A percentile compares a stretch with the other conserved stretches of the same genome.
Evolutionary conservation across 1,140 invertebrate species (phyloP).

Genomic region (Carposina sasakii): DNA sequence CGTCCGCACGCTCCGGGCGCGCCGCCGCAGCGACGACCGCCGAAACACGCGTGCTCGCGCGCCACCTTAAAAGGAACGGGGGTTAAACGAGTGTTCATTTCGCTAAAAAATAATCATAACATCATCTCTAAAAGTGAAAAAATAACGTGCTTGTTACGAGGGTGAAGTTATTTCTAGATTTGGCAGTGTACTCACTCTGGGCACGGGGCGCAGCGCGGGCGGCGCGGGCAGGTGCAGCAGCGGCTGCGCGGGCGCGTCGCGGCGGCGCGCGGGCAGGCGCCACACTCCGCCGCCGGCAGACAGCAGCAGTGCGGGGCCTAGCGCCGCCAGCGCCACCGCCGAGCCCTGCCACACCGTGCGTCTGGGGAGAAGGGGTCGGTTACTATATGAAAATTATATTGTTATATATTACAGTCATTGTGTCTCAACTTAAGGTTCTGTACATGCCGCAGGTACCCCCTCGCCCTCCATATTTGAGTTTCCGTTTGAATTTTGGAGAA

Average conservation of each 20-base stretch:
- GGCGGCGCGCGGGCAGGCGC: constrained; percentile 68
- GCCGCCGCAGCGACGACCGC: constrained; percentile 82
- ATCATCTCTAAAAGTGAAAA: not conserved
- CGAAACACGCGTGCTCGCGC: constrained; percentile 47
- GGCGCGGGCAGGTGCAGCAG: constrained; percentile 72
- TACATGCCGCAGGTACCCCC: too few relatives aligned
- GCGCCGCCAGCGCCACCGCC: constrained; percentile 77
- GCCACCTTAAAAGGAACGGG: constrained; percentile 31
- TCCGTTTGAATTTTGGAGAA: too few relatives aligned
- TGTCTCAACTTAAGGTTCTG: too few relatives aligned
- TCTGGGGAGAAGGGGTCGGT: constrained; percentile 32
- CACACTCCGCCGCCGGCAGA: constrained; percentile 83
- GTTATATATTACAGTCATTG: too few relatives aligned
- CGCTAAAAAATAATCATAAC: not conserved
- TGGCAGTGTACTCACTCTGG: constrained; percentile 41
- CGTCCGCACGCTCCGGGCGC: constrained; percentile 70
- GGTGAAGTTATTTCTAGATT: not conserved
- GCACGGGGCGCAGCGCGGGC: constrained; percentile 76
- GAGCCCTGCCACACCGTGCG: constrained; percentile 67
- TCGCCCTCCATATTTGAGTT: too few relatives aligned
- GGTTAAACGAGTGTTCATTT: too few relatives aligned
- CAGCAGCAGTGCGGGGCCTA: constrained; percentile 86
- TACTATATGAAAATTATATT: too few relatives aligned
- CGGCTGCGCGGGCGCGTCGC: constrained; percentile 64
- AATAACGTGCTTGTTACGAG: not conserved